Evolutionary conservation across 2,888 invertebrate genomes (phyloP), one percentile per base, ranked within the genome.

Genomic region (Heliconius sara): DNA sequence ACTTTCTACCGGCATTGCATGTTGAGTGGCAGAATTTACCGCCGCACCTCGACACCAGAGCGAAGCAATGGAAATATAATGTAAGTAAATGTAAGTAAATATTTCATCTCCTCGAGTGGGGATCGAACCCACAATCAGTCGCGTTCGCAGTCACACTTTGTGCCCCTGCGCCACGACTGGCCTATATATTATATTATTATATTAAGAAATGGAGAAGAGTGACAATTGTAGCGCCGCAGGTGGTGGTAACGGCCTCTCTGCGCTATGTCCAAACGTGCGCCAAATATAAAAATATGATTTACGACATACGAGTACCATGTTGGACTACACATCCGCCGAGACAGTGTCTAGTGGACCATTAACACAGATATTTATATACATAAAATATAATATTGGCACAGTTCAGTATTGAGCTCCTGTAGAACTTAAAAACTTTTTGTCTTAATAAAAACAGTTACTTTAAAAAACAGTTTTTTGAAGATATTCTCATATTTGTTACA

Each of bases 241-340:
- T 95, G 94, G 91, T 85, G 85, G 88, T 93, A 93, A 94, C 93
- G 89, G 92, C 92, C 89, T 86, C 80, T 88, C 88, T 86, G 84
- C 84, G 86, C 86, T 88, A 85, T 79, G 86, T 85, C 84, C 85
- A 87, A 90, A 88, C 89, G 90, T 90, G 90, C 88, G 90, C 89
- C 89, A 91, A 91, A 89, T 90, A 91, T 92, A 93, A 93, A 93
- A 93, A 93, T 93, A 91, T 93, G 91, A 93, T 93, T 93, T 93
- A 92, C 90, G 88, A 84, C 83, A 80, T 84, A 30, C 30, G 30
- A 30, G 30, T 30, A 87, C 85, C 83, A 89, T 43, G 63, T 89
- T 89, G 88, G 86, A 87, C 85, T 87, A 87, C 87, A 88, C 88
- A 91, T 92, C 91, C 91, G 91, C 84, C 85, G 84, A 83, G 84